A percentile compares a stretch with the other conserved stretches of the same genome.
phyloP scores from a whole-genome alignment of 2,888 invertebrate genomes.

The Cryptus armator region DNA sequence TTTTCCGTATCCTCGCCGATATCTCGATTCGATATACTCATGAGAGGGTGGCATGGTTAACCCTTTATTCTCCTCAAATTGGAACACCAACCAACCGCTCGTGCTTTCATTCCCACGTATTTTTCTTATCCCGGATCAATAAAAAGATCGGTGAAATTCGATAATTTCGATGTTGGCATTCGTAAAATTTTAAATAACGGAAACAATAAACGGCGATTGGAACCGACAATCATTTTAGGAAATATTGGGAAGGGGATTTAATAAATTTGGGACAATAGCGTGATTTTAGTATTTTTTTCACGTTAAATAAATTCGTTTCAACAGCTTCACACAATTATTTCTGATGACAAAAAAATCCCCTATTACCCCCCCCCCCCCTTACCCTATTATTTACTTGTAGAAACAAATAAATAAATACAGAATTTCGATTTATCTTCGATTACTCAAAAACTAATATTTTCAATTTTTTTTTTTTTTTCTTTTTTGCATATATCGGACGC shows the following conservation, averaged over 20 bases:
- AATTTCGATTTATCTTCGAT: too few relatives aligned
- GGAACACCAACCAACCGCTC: not conserved
- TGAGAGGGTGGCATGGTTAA: not conserved
- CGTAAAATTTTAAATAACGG: not conserved
- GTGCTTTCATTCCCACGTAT: not conserved
- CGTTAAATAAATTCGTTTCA: too few relatives aligned
- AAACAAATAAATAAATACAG: too few relatives aligned
- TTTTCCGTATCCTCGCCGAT: conserved; percentile 64
- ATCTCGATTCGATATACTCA: conserved; percentile 71
- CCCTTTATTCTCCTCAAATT: not conserved
- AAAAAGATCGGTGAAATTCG: not conserved
- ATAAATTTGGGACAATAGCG: not conserved
- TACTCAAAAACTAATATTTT: too few relatives aligned
- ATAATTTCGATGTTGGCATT: not conserved
- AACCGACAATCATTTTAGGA: not conserved
- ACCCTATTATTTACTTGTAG: too few relatives aligned
- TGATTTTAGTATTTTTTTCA: too few relatives aligned
- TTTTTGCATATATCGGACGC: too few relatives aligned
- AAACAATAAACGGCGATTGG: not conserved
- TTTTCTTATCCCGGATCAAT: not conserved
- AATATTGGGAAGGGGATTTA: not conserved
- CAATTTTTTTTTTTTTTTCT: too few relatives aligned
- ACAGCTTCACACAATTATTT: too few relatives aligned
- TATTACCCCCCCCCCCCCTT: too few relatives aligned
- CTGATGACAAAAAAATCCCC: too few relatives aligned